Evolutionary conservation across 2,113 vertebrate species (phyloP), one percentile per base, ranked within the genome.

Genomic region (Trinectes maculatus): DNA sequence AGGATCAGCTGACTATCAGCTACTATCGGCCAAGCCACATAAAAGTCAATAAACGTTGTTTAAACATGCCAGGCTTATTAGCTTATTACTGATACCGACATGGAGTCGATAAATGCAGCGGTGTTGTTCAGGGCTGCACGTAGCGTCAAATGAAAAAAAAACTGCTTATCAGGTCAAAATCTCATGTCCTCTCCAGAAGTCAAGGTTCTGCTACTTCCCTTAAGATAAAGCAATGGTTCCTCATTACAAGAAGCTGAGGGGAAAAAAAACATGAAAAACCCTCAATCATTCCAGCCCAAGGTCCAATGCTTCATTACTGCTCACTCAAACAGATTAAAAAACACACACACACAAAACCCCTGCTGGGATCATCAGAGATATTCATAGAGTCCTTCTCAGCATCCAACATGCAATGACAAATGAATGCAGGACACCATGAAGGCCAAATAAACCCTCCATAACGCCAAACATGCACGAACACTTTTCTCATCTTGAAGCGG

Each of bases 391-490:
- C 49, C 68, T 74, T 54, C 57, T 71, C 57, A 68, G 65, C 37
- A 59, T 82, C 42, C 56, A 74, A 77, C 74, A 73, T 79, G 62
- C 58, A 82, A 78, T 79, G 82, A 84, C 74, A 84, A 76, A 86
- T 82, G 74, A 79, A 79, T 85, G 80, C 77, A 84, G 76, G 63
- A 68, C 61, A 58, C 68, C 68, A 69, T 83, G 82, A 83, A 86
- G 77, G 81, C 70, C 76, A 76, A 78, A 80, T 74, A 80, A 71
- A 84, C 77, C 79, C 79, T 82, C 58, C 49, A 63, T 42, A 25
- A n/a, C n/a, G n/a, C n/a, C 19, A 25, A 25, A 25, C 42, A 43
- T 25, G 11, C 48, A 62, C 59, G 24, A 21, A 49, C 37, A 12
- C 24, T 42, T 18, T 6, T 12, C 28, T 31, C 34, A 34, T 21